A percentile compares a stretch with the other conserved stretches of the same genome.
Evolutionary conservation across 2,888 invertebrate genomes (phyloP).

Genomic region (Scrobipalpa costella): DNA sequence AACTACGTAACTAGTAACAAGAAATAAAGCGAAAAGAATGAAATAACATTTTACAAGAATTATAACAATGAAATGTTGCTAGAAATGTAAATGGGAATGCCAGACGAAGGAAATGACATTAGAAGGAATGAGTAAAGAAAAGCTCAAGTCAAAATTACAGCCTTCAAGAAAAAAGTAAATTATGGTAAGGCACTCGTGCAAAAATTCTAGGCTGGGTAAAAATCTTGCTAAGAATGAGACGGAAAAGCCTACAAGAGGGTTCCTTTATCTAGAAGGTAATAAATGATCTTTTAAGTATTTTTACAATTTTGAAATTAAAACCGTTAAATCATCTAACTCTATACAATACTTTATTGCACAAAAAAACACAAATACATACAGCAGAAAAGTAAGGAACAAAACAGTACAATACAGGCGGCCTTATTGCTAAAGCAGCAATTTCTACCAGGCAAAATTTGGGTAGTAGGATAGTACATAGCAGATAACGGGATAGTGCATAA

Average conservation of each 20-base stretch:
- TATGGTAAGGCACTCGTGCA: neutral
- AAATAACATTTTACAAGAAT: neutral
- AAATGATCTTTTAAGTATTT: too few relatives aligned
- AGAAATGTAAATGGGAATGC: conserved; percentile 1
- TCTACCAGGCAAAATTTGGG: too few relatives aligned
- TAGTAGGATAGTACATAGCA: too few relatives aligned
- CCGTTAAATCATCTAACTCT: too few relatives aligned
- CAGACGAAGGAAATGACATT: conserved; percentile 15
- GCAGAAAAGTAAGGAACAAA: too few relatives aligned
- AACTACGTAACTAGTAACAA: neutral
- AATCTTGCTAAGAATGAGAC: neutral
- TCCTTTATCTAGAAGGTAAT: neutral
- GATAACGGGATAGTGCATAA: too few relatives aligned
- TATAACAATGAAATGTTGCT: neutral
- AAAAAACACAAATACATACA: too few relatives aligned
- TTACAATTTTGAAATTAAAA: too few relatives aligned
- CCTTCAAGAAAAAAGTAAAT: conserved; percentile 11
- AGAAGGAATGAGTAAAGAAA: conserved; percentile 7
- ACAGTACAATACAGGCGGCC: too few relatives aligned
- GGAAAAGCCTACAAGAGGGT: neutral
- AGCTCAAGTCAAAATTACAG: conserved; percentile 12
- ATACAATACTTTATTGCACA: too few relatives aligned
- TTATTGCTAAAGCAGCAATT: too few relatives aligned
- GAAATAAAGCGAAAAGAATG: neutral
- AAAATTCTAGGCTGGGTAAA: conserved; percentile 4